Conservation (phyloP, 2,888 invertebrate species). For the Caenorhabditis sp. region DNA sequence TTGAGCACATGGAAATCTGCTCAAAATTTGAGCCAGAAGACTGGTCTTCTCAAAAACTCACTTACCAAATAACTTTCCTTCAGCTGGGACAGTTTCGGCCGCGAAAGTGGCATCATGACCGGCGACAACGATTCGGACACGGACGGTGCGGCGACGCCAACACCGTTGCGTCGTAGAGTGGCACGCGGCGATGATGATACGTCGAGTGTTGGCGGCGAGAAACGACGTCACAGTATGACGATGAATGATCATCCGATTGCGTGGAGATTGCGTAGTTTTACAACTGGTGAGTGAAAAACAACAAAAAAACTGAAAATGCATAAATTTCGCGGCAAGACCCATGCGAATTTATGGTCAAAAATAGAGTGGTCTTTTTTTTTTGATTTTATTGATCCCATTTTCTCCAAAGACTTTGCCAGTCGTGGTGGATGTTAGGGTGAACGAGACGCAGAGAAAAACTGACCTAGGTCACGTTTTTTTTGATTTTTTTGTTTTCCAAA, state of each 20-base stretch:
- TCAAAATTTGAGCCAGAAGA: too few relatives aligned
- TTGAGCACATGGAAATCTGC: too few relatives aligned
- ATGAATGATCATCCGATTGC: conserved; percentile 41
- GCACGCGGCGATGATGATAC: conserved; percentile 13
- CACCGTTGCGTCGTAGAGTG: conserved; percentile 29
- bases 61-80: conserved; percentile 11
- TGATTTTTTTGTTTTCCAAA: too few relatives aligned
- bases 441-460: too few relatives aligned
- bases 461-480: too few relatives aligned
- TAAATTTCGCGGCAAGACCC: too few relatives aligned
- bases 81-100: conserved; percentile 53
- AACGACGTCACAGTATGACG: conserved; percentile 24
- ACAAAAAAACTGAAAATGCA: too few relatives aligned
- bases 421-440: too few relatives aligned
- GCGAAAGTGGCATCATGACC: conserved; percentile 49
- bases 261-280: conserved; percentile 33
- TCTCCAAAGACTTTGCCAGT: too few relatives aligned
- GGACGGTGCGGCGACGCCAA: conserved; percentile 33
- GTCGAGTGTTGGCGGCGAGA: conserved; percentile 15
- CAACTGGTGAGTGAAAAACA: neutral
- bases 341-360: too few relatives aligned
- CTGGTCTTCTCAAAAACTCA: neutral
- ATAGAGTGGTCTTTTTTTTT: too few relatives aligned
- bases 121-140: conserved; percentile 43
- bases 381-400: too few relatives aligned